Percentiles rank a stretch among this genome's conserved stretches.
These are phyloP conservation scores for Scophthalmus maximus DNA, from an alignment of 2,113 vertebrate genomes.

Conservation along the genomic window DNA sequence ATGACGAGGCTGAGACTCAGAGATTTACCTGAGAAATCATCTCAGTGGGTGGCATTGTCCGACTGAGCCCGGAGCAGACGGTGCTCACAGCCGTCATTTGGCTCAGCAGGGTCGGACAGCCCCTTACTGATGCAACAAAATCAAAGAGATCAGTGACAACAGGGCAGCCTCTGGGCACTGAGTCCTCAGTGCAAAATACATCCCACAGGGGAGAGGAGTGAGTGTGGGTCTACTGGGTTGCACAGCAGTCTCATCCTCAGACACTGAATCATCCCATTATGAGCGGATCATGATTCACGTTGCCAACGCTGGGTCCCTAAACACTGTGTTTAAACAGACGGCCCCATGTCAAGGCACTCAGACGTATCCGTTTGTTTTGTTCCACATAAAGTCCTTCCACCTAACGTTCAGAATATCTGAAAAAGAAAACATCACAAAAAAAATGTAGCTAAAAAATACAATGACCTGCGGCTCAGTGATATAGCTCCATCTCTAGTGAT, in stretches of 20 bases:
- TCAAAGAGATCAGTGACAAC: slow-evolving; percentile 33
- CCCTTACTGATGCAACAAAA: slow-evolving; percentile 32
- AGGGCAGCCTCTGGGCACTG: background rate
- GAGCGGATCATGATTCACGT: slow-evolving; percentile 43
- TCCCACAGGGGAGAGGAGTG: slow-evolving; percentile 21
- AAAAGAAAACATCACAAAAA: background rate
- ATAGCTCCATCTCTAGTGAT: slow-evolving; percentile 34
- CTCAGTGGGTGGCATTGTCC: slow-evolving; percentile 23
- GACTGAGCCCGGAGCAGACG: slow-evolving; percentile 22
- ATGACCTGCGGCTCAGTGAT: background rate
- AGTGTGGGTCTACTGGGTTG: slow-evolving; percentile 21
- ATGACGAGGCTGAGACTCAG: background rate
- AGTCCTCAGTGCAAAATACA: slow-evolving; percentile 28
- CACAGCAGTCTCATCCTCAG: slow-evolving; percentile 36
- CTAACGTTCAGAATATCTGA: slow-evolving; percentile 1
- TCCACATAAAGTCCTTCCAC: no score
- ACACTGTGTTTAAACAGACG: slow-evolving; percentile 32
- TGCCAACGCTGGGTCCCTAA: slow-evolving; percentile 5
- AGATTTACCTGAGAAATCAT: slow-evolving; percentile 39
- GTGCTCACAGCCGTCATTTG: slow-evolving; percentile 6
- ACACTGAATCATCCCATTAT: slow-evolving; percentile 44
- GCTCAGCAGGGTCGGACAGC: slow-evolving; percentile 37
- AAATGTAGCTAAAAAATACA: background rate
- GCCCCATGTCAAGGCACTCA: slow-evolving; percentile 1
- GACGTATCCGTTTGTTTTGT: background rate